phyloP scores from a whole-genome alignment of 2,888 invertebrate species.

The Leuctra nigra region DNA sequence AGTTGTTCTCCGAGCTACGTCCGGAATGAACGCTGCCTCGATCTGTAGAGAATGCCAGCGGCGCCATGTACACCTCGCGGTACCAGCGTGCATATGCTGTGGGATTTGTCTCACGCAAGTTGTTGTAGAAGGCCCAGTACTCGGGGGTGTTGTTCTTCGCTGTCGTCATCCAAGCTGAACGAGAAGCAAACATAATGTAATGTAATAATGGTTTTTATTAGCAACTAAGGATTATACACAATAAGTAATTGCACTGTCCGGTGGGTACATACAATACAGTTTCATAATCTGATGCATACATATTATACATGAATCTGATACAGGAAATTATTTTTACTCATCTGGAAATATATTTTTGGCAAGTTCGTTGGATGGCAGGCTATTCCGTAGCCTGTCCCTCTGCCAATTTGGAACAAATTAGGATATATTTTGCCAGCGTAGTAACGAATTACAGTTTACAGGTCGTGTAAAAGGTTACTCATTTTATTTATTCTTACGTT shows the following conservation, averaged over 20 bases:
- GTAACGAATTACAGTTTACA: no score
- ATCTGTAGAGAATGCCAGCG: conserved; percentile 48
- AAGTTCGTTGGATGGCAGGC: no score
- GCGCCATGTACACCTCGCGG: conserved; percentile 38
- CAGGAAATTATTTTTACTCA: no score
- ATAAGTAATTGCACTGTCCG: no score
- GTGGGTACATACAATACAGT: no score
- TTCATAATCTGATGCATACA: no score
- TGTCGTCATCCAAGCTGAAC: background rate
- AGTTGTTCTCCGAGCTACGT: conserved; percentile 69
- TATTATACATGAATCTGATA: no score
- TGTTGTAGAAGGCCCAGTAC: background rate
- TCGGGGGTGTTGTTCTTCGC: background rate
- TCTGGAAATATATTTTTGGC: no score
- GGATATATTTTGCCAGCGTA: background rate
- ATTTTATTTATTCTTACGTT: no score
- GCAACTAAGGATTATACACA: no score
- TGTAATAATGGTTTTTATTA: no score
- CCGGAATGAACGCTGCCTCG: conserved; percentile 73
- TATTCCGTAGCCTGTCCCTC: background rate
- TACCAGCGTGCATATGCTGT: conserved; percentile 73
- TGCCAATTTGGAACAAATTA: background rate
- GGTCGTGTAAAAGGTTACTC: no score
- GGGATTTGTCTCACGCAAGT: conserved; percentile 48
- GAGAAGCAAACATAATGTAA: background rate